Evolutionary conservation across 2,888 invertebrate genomes (phyloP).

Genomic region (Drosophila tanythrix): DNA sequence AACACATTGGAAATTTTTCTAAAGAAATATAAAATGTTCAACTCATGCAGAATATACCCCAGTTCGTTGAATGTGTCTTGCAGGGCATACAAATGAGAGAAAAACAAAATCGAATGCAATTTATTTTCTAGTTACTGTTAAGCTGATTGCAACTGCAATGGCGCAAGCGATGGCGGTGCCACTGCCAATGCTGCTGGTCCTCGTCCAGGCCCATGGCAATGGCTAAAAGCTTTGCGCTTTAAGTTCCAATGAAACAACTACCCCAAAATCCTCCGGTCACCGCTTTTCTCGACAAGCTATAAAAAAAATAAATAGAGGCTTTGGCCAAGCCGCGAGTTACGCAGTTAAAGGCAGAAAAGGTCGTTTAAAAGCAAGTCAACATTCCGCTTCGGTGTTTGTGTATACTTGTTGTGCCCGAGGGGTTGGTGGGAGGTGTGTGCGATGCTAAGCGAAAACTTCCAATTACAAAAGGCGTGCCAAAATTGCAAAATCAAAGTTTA

Average conservation of each 20-base stretch:
- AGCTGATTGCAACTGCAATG: slow-evolving; percentile 75
- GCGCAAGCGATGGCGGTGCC: slow-evolving; percentile 28
- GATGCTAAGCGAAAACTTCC: slow-evolving; percentile 53
- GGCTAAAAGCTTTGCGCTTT: slow-evolving; percentile 69
- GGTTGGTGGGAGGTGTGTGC: slow-evolving; percentile 14
- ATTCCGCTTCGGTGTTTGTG: slow-evolving; percentile 48
- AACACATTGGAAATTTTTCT: neutral
- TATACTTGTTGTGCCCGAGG: slow-evolving; percentile 18
- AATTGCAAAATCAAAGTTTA: slow-evolving; percentile 76
- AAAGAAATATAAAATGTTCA: neutral
- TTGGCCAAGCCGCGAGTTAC: slow-evolving; percentile 45
- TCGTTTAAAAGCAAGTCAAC: slow-evolving; percentile 67
- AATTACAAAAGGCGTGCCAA: slow-evolving; percentile 70
- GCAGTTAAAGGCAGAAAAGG: slow-evolving; percentile 45
- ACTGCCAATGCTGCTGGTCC: slow-evolving; percentile 5
- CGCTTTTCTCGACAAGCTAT: neutral
- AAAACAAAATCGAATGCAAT: slow-evolving; percentile 78
- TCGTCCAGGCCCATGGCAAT: slow-evolving; percentile 27
- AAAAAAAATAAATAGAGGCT: slow-evolving; percentile 52
- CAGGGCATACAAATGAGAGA: slow-evolving; percentile 41
- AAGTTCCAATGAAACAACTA: slow-evolving; percentile 34
- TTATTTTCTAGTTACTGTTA: slow-evolving; percentile 81
- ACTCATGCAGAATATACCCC: slow-evolving; percentile 2
- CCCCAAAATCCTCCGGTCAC: neutral
- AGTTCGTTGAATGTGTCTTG: neutral